phyloP scores from a whole-genome alignment of 64 coral and sea anemone genomes.

The Acropora yongei region DNA sequence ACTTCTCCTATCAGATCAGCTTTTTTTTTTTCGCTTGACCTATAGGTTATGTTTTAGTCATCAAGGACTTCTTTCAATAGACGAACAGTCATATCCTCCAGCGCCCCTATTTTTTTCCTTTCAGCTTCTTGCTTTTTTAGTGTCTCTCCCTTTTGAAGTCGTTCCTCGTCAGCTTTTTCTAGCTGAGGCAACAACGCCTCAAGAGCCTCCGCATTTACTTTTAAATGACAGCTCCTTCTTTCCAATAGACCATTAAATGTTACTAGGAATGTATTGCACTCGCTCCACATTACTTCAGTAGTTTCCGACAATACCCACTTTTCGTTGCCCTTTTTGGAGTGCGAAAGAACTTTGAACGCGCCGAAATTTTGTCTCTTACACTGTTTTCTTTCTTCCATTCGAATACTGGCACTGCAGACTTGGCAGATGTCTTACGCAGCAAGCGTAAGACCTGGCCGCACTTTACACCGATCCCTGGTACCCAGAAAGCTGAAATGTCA shows the following conservation, averaged over 20 bases:
- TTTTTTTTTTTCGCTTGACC: constrained; percentile 18
- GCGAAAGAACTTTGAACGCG: constrained; percentile 19
- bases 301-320: constrained; percentile 17
- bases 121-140: neutral
- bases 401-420: constrained; percentile 14
- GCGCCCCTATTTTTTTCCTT: constrained; percentile 12
- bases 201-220: constrained; percentile 8
- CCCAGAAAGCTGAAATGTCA: too few relatives aligned
- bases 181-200: neutral
- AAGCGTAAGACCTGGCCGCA: too few relatives aligned
- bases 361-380: neutral
- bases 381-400: constrained; percentile 20
- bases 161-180: neutral
- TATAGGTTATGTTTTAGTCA: constrained; percentile 36
- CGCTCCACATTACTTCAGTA: constrained; percentile 34
- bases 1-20: constrained; percentile 31
- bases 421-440: constrained; percentile 8
- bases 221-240: neutral
- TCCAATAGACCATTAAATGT: neutral
- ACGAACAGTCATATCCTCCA: constrained; percentile 13
- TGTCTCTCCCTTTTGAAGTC: neutral
- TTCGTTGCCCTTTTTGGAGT: neutral
- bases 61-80: constrained; percentile 27
- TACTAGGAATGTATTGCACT: constrained; percentile 7
- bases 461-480: too few relatives aligned